phyloP scores from a whole-genome alignment of 35 echinoderm and acorn worm genomes.

The Nesometra sesokonis region DNA sequence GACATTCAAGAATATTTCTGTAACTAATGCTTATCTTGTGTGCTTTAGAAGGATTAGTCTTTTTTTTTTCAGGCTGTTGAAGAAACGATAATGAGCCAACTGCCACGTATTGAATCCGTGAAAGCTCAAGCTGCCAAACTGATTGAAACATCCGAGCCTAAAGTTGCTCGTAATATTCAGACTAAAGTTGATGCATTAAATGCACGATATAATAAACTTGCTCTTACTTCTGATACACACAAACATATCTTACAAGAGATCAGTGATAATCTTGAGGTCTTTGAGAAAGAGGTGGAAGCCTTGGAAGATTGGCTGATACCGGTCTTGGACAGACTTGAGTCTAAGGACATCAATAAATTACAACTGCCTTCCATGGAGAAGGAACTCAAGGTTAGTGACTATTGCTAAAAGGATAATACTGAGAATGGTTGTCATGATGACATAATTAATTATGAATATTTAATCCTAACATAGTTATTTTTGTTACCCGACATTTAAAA shows the following conservation, averaged over 20 bases:
- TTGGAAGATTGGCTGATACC: slow-evolving; percentile 90
- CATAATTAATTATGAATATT: too few species aligned
- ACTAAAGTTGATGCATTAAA: slow-evolving; percentile 73
- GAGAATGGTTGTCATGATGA: too few species aligned
- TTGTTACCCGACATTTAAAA: too few species aligned
- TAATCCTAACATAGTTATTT: too few species aligned
- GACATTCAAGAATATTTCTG: too few species aligned
- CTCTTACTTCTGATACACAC: slow-evolving; percentile 39
- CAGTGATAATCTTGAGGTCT: slow-evolving; percentile 58
- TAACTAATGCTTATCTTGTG: too few species aligned
- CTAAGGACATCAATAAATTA: slow-evolving; percentile 25
- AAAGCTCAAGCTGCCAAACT: slow-evolving; percentile 35
- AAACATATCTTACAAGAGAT: slow-evolving; percentile 48
- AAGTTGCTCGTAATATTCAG: slow-evolving; percentile 54
- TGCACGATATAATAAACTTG: slow-evolving; percentile 61
- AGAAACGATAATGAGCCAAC: slow-evolving; percentile 72
- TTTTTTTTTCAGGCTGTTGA: slow-evolving; percentile 39
- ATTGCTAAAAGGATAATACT: too few species aligned
- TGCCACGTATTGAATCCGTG: slow-evolving; percentile 57
- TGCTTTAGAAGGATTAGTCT: too few species aligned
- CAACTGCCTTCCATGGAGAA: slow-evolving; percentile 42
- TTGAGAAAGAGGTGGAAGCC: slow-evolving; percentile 75
- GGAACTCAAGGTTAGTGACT: slow-evolving; percentile 71
- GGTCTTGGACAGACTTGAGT: slow-evolving; percentile 66
- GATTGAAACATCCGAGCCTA: slow-evolving; percentile 68